Percentiles rank a stretch among this genome's conserved stretches.
These are phyloP conservation scores for Muntiacus muntjak DNA, from an alignment of 2,113 vertebrate genomes.

Conservation along the genomic window DNA sequence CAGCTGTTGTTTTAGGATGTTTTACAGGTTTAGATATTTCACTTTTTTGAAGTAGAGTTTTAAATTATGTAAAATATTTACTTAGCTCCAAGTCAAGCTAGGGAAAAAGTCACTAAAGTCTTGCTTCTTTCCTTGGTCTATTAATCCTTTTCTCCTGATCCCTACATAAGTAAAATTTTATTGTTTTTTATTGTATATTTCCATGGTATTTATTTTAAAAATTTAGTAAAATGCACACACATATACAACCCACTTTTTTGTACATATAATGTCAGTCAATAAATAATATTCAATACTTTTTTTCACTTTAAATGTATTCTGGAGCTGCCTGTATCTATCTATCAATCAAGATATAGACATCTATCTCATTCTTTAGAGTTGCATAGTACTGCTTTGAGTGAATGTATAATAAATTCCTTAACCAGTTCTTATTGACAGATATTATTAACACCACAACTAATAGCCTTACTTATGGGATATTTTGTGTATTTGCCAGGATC, in stretches of 20 bases:
- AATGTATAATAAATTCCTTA: neutral
- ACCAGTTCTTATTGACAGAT: neutral
- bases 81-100: neutral
- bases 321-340: neutral
- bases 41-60: neutral
- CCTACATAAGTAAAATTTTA: neutral
- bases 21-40: neutral
- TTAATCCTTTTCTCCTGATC: neutral
- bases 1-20: neutral
- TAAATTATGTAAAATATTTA: constrained; percentile 8
- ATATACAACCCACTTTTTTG: neutral
- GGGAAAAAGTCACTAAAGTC: neutral
- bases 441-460: neutral
- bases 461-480: neutral
- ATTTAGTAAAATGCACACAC: neutral
- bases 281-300: neutral
- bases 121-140: neutral
- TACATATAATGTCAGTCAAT: neutral
- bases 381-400: neutral
- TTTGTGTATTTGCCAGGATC: neutral
- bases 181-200: neutral
- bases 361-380: neutral
- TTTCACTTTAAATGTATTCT: neutral
- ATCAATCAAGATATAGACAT: neutral
- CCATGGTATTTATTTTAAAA: neutral